These are phyloP conservation scores for Heliconius hewitsoni DNA, from an alignment of 1,140 invertebrate species.

Conservation along the genomic window DNA sequence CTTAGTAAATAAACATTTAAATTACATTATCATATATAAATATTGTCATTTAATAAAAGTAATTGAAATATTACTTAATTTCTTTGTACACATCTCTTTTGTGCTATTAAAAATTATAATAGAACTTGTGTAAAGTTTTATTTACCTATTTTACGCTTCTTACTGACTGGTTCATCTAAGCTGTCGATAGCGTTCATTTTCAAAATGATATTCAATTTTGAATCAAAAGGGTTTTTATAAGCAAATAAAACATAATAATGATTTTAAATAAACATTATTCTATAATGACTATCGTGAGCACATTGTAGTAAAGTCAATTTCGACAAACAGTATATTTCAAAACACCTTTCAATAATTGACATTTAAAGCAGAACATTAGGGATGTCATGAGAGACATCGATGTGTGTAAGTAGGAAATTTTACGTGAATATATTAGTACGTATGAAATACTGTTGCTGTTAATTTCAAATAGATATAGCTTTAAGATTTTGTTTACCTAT, in stretches of 20 bases:
- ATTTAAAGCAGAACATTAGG: not conserved
- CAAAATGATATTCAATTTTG: conserved; percentile 2
- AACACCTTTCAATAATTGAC: conserved; percentile 6
- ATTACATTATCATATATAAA: not conserved
- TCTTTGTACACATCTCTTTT: not conserved
- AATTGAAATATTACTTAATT: not conserved
- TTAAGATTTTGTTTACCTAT: no score
- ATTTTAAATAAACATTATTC: conserved; percentile 7
- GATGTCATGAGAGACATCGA: not conserved
- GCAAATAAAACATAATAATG: conserved; percentile 7
- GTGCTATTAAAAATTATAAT: no score
- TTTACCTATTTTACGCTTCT: conserved; percentile 35
- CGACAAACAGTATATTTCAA: conserved; percentile 4
- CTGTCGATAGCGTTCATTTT: conserved; percentile 16
- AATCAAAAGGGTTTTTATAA: conserved; percentile 2
- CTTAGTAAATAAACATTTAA: not conserved
- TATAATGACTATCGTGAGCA: not conserved
- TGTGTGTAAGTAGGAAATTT: no score
- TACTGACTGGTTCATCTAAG: conserved; percentile 28
- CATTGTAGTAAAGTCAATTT: conserved; percentile 14
- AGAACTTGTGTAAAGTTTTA: not conserved
- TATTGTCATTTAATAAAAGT: not conserved
- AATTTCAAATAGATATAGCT: no score
- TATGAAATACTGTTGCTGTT: no score
- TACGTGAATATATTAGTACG: no score